Conservation (phyloP, 2,113 vertebrate genomes). For the Xenopus borealis region DNA sequence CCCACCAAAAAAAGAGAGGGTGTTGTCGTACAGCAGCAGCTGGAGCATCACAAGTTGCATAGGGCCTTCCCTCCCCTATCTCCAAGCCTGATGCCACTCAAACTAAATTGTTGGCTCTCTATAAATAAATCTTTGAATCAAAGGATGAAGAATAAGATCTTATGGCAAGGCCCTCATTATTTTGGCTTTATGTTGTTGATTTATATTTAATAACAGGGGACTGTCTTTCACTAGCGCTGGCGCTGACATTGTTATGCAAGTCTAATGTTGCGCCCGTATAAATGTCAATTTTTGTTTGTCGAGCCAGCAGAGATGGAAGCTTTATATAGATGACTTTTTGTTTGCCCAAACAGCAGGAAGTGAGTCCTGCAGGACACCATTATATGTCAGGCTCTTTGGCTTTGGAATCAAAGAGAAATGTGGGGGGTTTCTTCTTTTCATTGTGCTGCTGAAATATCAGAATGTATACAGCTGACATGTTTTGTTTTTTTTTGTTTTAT, state of each 20-base stretch:
- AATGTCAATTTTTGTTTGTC: background rate
- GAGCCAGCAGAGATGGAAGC: background rate
- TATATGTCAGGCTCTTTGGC: background rate
- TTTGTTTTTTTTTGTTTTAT: background rate
- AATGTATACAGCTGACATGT: background rate
- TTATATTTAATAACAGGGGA: conserved; percentile 5
- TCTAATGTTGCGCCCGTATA: background rate
- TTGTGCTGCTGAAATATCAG: background rate
- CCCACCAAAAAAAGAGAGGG: too few relatives aligned
- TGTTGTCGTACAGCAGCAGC: too few relatives aligned
- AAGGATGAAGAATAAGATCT: background rate
- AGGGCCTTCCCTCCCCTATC: too few relatives aligned
- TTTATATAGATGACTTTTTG: conserved; percentile 4
- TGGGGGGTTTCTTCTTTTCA: conserved; percentile 1
- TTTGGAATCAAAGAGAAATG: background rate
- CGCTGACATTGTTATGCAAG: background rate
- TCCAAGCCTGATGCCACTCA: too few relatives aligned
- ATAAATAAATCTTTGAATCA: too few relatives aligned
- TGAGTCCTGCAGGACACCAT: background rate
- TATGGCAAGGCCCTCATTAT: background rate
- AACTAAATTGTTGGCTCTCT: too few relatives aligned
- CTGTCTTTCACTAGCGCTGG: background rate
- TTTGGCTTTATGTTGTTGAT: conserved; percentile 1
- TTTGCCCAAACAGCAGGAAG: background rate
- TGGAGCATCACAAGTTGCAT: too few relatives aligned